Evolutionary conservation across 2,113 vertebrate species (phyloP), one percentile per base, ranked within the genome.

Genomic region (Festucalex cinctus): DNA sequence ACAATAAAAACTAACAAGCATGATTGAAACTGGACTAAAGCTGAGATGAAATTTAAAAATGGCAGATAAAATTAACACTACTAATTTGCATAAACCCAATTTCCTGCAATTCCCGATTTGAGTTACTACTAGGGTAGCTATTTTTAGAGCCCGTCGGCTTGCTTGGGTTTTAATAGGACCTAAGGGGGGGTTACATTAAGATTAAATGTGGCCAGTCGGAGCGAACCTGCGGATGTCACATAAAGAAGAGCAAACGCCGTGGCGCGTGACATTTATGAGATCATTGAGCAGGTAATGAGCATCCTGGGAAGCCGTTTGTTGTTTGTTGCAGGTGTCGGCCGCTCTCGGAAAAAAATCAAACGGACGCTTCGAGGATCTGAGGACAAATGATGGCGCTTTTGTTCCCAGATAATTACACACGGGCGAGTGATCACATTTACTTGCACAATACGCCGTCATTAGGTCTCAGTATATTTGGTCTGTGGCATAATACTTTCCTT

Each of bases 161-260:
- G 76, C 28, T n/a, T 75, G 70, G 78, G 39, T 10, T 80, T 82
- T 86, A 86, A 83, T 84, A 84, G 67, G 79, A 70, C 79, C 78
- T 78, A 20, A 43, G 81, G 78, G 81, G 78, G 85, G 71, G 79
- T 82, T 78, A 75, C 71, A 65, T 80, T 76, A 71, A 86, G 81
- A 87, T 88, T 83, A 85, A 88, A 86, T 82, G 75, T 73, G 85
- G 69, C 79, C 74, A 78, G 81, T 80, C 78, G 53, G 71, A 77
- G 78, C 54, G 69, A n/a, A 73, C 58, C 83, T 68, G 77, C 79
- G 74, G 71, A 75, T 76, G 84, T 79, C 87, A 83, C 84, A 83
- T 89, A 85, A 89, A 89, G 81, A 84, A 87, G 83, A 89, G 84
- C 75, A 73, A 84, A 79, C 62, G 75, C 79, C 35, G 13, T 37